Evolutionary conservation across 2,888 invertebrate species (phyloP), one percentile per base, ranked within the genome.

Genomic region (Erynnis tages): DNA sequence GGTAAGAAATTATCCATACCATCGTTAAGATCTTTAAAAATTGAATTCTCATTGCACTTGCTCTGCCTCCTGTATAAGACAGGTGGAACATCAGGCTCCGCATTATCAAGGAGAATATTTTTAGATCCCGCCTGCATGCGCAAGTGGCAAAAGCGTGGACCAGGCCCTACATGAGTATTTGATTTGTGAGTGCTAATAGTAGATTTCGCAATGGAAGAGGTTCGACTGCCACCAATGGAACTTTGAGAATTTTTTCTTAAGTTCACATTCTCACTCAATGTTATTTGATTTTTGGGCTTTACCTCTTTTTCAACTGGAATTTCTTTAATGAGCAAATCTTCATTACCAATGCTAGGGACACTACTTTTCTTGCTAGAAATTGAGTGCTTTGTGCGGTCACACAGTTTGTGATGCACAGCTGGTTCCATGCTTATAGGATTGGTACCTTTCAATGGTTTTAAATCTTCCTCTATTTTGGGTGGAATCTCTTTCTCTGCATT

Each of bases 91-190:
- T 91, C 91, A 35, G 93, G 92, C 62, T 94, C 94, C 23, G 94
- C 93, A 65, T 95, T 95, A 75, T 95, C 95, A 16, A 96, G 82
- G 3, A 96, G 82, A 65, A 96, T 94, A 73, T 95, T 96, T 70
- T 94, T 95, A 7, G 94, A 94, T 4, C 94, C 95, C 4, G 93
- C 93, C 66, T 95, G 95, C 65, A 95, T 91, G 27, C 94, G 91
- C 69, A 95, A 91, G 45, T 95, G 93, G 67, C 95, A 95, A 64
- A 94, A 93, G 57, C 95, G 90, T 1, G 95, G 94, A 0, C 95
- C 95, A 7, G 90, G 90, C 1, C 90, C 90, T 0, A 90, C 88
- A 65, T 86, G 87, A 10, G 79, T 82, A 54, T 81, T 86, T 35
- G 88, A 90, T 63, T 87, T 89, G 50, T 89, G 89, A 27, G 87